These are phyloP conservation scores for Echinometra lucunter DNA, from an alignment of 53 echinoderm and acorn worm species.

Conservation along the genomic window DNA sequence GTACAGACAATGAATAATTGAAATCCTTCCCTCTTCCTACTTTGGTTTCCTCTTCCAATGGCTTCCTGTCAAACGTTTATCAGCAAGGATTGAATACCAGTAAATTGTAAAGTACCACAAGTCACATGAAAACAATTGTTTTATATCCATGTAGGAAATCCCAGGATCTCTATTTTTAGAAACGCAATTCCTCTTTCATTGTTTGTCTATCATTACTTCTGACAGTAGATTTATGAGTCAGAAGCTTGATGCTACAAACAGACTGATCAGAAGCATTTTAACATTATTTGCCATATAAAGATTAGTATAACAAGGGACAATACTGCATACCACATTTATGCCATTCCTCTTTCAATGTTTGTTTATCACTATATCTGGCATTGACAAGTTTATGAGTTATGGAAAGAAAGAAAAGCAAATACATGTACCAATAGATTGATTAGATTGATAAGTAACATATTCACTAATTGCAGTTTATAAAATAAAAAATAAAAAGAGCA, in stretches of 20 bases:
- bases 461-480: too few species aligned
- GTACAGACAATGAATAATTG: background rate
- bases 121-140: background rate
- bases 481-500: too few species aligned
- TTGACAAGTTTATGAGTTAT: too few species aligned
- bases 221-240: background rate
- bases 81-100: background rate
- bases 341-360: too few species aligned
- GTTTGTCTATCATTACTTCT: background rate
- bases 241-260: background rate
- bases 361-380: too few species aligned
- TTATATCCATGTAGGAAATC: background rate
- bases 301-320: background rate
- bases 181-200: background rate
- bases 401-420: too few species aligned
- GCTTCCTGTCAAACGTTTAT: background rate
- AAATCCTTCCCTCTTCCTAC: constrained; percentile 15
- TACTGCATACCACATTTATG: too few species aligned
- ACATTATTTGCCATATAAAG: background rate
- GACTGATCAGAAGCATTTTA: too few species aligned
- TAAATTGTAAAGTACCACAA: background rate
- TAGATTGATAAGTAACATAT: too few species aligned
- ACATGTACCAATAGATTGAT: too few species aligned
- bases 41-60: background rate
- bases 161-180: background rate